Base-by-base conservation (phyloP, 2,888 invertebrate species). In the Agrotis exclamationis region DNA sequence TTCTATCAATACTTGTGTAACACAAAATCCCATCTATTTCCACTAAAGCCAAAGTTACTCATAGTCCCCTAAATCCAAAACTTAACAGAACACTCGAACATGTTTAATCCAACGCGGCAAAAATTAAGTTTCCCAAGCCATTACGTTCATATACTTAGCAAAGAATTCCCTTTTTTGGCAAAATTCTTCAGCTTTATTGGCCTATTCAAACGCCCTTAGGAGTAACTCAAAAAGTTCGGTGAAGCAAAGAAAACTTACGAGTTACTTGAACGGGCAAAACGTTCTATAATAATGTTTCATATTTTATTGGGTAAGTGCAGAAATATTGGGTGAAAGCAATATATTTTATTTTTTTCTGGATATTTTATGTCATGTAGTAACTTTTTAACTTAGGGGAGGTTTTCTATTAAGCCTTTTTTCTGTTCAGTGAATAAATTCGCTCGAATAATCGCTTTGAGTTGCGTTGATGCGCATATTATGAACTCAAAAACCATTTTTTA, bases 71-170 rank as follows among this genome's bases (percentile, higher is more conserved):
- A 58, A 51, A 63, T 45, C 39, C 3, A 33, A 65, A 78, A 66
- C 48, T 67, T 64, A n/a, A 24, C 44, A 58, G 54, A 66, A 76
- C 56, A 28, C 53, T 60, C 22, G 47, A 63, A 67, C 33, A 70
- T 67, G 66, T 72, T 53, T 71, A 69, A 72, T 76, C 65, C 59
- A 6, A 68, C 13, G 57, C 69, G 50, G 51, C 56, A 76, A 76
- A 74, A 81, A 83, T 80, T 82, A 84, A 83, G 80, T 85, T 80
- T 67, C 68, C 66, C 47, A 59, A 63, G 76, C 82, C 75, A 82
- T 85, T 83, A 80, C 76, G 82, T 84, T 80, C 81, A 85, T 83
- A 86, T 79, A 85, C 85, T 82, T 80, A 80, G 70, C 70, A 54
- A 45, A 64, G 66, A 66, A 76, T 76, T 71, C 80, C 74, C 78